Conservation (phyloP, 2,797 vertebrate genomes). For the Zalophus californianus region DNA sequence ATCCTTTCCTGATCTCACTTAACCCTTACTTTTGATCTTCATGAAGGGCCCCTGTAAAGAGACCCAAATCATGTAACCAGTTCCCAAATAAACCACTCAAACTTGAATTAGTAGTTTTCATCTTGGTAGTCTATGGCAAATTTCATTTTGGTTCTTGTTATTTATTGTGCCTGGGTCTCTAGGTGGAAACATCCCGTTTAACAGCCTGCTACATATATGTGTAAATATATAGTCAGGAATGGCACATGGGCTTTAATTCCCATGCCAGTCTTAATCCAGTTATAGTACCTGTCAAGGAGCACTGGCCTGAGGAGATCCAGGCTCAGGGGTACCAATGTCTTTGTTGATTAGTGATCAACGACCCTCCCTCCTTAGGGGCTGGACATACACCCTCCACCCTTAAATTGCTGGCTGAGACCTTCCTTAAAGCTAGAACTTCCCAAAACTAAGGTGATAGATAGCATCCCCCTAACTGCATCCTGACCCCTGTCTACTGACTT, state of each 20-base stretch:
- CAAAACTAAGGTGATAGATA: background rate
- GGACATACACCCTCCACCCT: background rate
- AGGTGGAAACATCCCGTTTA: background rate
- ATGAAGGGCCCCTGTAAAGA: background rate
- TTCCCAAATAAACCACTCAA: background rate
- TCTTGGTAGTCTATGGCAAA: background rate
- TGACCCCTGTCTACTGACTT: background rate
- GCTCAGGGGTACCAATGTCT: background rate
- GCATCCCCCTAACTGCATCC: background rate
- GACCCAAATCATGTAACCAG: background rate
- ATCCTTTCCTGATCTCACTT: background rate
- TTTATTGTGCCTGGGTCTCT: background rate
- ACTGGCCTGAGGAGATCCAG: background rate
- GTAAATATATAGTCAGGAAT: background rate
- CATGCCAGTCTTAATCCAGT: background rate
- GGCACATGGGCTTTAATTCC: background rate
- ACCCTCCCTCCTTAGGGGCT: background rate
- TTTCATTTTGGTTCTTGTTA: background rate
- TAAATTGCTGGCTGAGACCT: background rate
- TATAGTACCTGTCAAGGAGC: background rate
- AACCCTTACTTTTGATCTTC: background rate
- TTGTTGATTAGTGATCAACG: background rate
- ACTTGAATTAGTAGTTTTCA: background rate
- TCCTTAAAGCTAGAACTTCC: background rate
- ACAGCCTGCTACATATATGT: background rate